Percentiles rank a stretch among this genome's conserved stretches.
Conservation (phyloP, 2,888 invertebrate genomes). For the Ornithoptera priamus region DNA sequence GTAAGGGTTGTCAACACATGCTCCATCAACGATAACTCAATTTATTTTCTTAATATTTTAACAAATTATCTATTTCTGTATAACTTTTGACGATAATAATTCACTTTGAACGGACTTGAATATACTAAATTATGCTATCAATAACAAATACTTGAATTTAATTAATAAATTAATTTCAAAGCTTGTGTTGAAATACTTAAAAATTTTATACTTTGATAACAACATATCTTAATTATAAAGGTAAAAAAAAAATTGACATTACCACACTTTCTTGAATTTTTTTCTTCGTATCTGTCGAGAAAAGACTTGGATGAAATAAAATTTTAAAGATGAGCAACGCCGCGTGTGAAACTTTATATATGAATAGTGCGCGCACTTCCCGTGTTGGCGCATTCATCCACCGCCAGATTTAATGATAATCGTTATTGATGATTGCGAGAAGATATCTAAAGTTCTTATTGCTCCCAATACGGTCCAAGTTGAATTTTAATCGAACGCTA, state of each 20-base stretch:
- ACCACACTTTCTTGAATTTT: no score
- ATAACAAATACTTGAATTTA: no score
- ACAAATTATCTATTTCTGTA: no score
- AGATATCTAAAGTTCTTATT: constrained; percentile 65
- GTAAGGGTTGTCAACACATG: constrained; percentile 32
- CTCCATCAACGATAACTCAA: background rate
- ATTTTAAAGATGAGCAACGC: constrained; percentile 1
- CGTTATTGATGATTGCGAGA: constrained; percentile 75
- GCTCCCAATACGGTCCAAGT: constrained; percentile 47
- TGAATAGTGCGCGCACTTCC: constrained; percentile 49
- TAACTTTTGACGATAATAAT: no score
- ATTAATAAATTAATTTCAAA: no score
- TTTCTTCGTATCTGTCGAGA: background rate
- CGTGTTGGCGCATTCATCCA: constrained; percentile 50
- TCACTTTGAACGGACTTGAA: no score
- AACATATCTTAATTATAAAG: no score
- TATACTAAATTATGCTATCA: no score
- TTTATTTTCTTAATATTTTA: no score
- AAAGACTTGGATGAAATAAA: background rate
- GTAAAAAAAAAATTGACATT: no score
- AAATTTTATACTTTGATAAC: no score
- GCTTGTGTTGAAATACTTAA: no score
- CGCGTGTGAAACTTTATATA: constrained; percentile 21
- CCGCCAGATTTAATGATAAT: constrained; percentile 70
- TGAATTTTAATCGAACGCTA: background rate